A percentile compares a stretch with the other conserved stretches of the same genome.
These are phyloP conservation scores for Rhegmatorhina hoffmannsi DNA, from an alignment of 2,113 vertebrate genomes.

Conservation along the genomic window DNA sequence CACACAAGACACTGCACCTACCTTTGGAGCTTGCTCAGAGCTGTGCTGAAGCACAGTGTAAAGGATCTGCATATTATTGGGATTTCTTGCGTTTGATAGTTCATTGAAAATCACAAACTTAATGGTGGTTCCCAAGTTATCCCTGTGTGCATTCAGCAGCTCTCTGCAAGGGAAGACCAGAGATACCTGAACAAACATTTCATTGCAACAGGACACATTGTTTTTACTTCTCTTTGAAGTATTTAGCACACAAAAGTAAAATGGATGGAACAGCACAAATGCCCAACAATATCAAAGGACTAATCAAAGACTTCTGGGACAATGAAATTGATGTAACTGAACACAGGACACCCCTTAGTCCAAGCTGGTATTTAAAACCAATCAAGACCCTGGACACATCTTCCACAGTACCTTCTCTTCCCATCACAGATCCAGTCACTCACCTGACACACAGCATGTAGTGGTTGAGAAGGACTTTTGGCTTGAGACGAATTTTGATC, in stretches of 20 bases:
- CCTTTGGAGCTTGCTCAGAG: constrained; percentile 94
- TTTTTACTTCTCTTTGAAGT: not conserved
- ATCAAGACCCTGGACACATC: not conserved
- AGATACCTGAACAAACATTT: not conserved
- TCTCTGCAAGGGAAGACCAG: constrained; percentile 78
- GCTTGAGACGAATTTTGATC: constrained; percentile 97
- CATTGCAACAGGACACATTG: not conserved
- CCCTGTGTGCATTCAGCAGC: constrained; percentile 90
- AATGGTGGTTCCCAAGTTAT: constrained; percentile 95
- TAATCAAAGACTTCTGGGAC: not conserved
- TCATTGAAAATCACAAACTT: constrained; percentile 98
- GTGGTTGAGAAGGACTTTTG: constrained; percentile 96
- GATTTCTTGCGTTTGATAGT: constrained; percentile 94
- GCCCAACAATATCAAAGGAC: not conserved
- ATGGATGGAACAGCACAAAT: not conserved
- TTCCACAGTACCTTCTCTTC: not conserved
- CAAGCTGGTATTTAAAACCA: not conserved
- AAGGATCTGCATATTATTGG: constrained; percentile 98
- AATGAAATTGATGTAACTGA: not conserved
- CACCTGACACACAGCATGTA: constrained; percentile 95
- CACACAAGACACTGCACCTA: constrained; percentile 30
- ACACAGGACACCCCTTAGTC: not conserved
- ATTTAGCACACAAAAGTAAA: not conserved
- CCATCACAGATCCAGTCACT: not conserved
- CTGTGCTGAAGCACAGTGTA: constrained; percentile 95